phyloP scores from a whole-genome alignment of 2,113 vertebrate genomes.

The Macaca fascicularis region DNA sequence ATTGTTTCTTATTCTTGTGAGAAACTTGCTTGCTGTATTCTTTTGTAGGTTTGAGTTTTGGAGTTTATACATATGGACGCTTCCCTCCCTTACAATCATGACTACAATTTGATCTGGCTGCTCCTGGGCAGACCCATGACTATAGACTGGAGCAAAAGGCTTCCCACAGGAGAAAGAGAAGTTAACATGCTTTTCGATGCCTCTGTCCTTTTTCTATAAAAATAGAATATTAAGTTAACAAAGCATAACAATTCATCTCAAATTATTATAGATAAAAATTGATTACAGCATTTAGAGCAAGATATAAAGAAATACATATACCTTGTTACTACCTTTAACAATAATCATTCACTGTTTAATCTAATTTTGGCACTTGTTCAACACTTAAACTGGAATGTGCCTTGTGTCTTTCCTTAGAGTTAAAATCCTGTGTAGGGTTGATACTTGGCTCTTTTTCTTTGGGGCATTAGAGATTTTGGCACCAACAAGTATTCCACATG shows the following conservation, averaged over 20 bases:
- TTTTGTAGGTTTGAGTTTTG: background rate
- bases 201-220: background rate
- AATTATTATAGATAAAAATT: conserved; percentile 56
- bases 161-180: background rate
- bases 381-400: conserved; percentile 10
- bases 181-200: background rate
- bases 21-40: background rate
- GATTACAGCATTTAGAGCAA: conserved; percentile 50
- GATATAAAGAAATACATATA: conserved; percentile 19
- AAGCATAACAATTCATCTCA: conserved; percentile 49
- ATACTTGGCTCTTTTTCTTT: background rate
- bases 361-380: background rate
- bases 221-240: conserved; percentile 55
- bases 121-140: background rate
- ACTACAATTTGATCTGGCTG: background rate
- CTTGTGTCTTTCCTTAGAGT: conserved; percentile 16
- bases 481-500: conserved; percentile 46
- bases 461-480: conserved; percentile 5
- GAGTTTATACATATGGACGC: background rate
- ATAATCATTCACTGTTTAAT: background rate
- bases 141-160: background rate
- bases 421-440: conserved; percentile 12
- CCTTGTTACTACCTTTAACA: background rate
- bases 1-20: background rate
- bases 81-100: background rate